These are phyloP conservation scores for Dinoponera quadriceps DNA, from an alignment of 1,140 invertebrate species.

Conservation along the genomic window DNA sequence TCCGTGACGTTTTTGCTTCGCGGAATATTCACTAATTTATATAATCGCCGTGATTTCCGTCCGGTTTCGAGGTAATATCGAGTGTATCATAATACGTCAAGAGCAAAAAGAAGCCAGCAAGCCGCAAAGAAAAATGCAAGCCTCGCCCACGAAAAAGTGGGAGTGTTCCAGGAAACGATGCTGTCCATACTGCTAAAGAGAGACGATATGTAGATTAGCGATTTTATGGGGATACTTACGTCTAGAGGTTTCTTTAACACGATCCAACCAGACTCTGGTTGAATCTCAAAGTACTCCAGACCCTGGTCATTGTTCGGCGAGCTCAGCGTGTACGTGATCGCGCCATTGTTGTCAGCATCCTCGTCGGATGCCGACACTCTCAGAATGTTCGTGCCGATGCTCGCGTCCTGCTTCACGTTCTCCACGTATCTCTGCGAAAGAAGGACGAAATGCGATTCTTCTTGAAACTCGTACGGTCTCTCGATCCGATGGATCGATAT, in stretches of 20 bases:
- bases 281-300: conserved; percentile 97
- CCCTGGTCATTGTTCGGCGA: conserved; percentile 94
- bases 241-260: conserved; percentile 96
- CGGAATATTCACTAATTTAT: neutral
- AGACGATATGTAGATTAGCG: conserved; percentile 63
- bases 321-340: conserved; percentile 96
- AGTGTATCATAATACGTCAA: conserved; percentile 32
- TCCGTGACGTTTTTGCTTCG: neutral
- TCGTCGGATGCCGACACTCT: conserved; percentile 97
- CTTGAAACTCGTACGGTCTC: neutral
- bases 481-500: neutral
- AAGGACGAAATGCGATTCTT: neutral
- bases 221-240: conserved; percentile 90
- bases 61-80: neutral
- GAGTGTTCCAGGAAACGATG: conserved; percentile 55
- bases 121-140: conserved; percentile 60
- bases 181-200: conserved; percentile 69
- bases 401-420: conserved; percentile 98
- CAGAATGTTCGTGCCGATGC: conserved; percentile 97
- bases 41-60: neutral
- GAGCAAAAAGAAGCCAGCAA: conserved; percentile 55
- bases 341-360: conserved; percentile 98
- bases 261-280: conserved; percentile 98
- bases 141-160: conserved; percentile 59
- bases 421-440: conserved; percentile 95